phyloP scores from a whole-genome alignment of 2,888 invertebrate species.

The Eupithecia exiguata region DNA sequence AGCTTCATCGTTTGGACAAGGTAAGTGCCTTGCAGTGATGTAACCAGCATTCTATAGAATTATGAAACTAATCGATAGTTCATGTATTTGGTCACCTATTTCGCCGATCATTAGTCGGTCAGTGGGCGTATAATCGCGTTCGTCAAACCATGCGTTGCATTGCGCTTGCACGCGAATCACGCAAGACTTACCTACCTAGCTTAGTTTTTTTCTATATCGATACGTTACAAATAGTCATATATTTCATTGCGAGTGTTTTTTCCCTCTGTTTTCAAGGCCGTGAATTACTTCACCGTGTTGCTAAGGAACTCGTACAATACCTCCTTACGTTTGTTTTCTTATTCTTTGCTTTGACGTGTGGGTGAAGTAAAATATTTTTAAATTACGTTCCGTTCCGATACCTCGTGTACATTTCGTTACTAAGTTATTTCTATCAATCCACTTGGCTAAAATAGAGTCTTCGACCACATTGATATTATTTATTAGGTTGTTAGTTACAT shows the following conservation, averaged over 20 bases:
- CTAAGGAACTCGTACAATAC: not conserved
- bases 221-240: not conserved
- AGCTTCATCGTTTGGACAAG: not conserved
- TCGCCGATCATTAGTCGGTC: conserved; percentile 69
- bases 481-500: not conserved
- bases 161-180: conserved; percentile 63
- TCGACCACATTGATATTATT: conserved; percentile 11
- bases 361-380: not conserved
- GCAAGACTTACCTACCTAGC: conserved; percentile 39
- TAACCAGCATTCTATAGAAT: conserved; percentile 2
- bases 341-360: not conserved
- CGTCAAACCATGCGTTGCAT: conserved; percentile 66
- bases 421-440: not conserved
- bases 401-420: not conserved
- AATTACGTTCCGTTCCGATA: not conserved
- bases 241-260: not conserved
- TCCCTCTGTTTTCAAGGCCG: conserved; percentile 4
- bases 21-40: not conserved
- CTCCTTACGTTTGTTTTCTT: not conserved
- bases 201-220: conserved; percentile 12
- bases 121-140: conserved; percentile 73
- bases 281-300: not conserved
- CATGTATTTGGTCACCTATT: conserved; percentile 50
- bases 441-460: not conserved
- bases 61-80: conserved; percentile 2